Conservation (phyloP, 2,113 vertebrate species). For the Crotalus viridis region DNA sequence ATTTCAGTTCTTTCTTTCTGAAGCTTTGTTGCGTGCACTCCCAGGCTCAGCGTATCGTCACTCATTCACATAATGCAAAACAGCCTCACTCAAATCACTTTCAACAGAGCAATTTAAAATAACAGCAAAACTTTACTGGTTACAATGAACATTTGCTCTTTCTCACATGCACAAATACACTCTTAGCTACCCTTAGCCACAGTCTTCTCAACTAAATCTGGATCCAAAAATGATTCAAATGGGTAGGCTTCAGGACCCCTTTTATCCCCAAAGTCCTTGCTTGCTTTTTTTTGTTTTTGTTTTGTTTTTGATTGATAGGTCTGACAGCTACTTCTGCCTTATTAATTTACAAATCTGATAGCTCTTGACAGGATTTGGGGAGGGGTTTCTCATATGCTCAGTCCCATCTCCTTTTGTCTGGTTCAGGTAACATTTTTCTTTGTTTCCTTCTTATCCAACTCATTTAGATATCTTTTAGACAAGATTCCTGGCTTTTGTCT, state of each 20-base stretch:
- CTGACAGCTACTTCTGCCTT: neutral
- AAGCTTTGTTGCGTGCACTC: neutral
- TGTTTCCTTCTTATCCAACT: neutral
- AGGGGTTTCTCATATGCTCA: neutral
- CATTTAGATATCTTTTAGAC: neutral
- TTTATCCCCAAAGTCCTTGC: neutral
- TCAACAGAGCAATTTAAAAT: neutral
- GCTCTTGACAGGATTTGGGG: neutral
- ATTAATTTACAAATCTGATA: neutral
- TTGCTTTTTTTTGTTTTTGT: neutral
- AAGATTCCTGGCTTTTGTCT: neutral
- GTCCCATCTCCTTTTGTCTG: neutral
- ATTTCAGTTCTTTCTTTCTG: neutral
- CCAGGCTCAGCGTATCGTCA: neutral
- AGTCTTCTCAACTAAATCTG: neutral
- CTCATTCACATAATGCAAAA: neutral
- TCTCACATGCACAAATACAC: neutral
- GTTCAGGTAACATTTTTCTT: neutral
- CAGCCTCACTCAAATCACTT: neutral
- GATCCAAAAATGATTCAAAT: neutral
- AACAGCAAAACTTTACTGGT: neutral
- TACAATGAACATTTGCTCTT: neutral
- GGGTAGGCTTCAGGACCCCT: neutral
- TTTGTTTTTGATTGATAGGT: neutral
- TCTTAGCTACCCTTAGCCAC: neutral